Percentiles rank a stretch among this genome's conserved stretches.
Conservation (phyloP, 1,140 invertebrate genomes). For the Telenomus remus region DNA sequence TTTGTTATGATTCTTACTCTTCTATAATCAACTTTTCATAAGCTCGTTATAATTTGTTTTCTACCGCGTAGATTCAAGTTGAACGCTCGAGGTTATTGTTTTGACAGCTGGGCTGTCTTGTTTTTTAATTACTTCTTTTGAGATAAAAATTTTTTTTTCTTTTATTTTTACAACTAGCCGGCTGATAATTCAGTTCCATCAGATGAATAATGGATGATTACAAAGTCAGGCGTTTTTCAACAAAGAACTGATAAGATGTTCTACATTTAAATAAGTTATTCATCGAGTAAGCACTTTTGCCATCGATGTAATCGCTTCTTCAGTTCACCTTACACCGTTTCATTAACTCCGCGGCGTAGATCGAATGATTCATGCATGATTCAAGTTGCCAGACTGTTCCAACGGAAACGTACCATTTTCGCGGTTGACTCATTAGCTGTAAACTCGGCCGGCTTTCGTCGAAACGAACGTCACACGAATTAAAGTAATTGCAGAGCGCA, state of each 20-base stretch:
- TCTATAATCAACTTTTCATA: background rate
- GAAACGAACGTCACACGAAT: conserved; percentile 36
- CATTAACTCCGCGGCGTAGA: conserved; percentile 23
- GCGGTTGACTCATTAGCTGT: conserved; percentile 38
- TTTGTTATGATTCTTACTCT: background rate
- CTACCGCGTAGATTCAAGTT: no score
- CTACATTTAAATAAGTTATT: conserved; percentile 48
- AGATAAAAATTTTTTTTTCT: no score
- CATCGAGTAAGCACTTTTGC: conserved; percentile 49
- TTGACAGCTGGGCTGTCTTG: no score
- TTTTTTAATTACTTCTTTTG: no score
- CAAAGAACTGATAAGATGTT: conserved; percentile 47
- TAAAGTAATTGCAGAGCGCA: conserved; percentile 39
- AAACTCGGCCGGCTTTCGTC: conserved; percentile 23
- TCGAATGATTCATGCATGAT: conserved; percentile 49
- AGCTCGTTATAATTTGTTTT: no score
- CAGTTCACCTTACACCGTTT: conserved; percentile 51
- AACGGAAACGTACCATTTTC: conserved; percentile 41
- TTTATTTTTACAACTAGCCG: conserved; percentile 7
- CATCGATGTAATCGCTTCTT: conserved; percentile 47
- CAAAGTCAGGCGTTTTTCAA: conserved; percentile 41
- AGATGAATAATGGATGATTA: conserved; percentile 47
- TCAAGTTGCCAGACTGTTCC: conserved; percentile 21
- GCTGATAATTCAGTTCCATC: conserved; percentile 22
- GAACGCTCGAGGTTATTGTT: no score